Conservation (phyloP, 1,140 invertebrate species). For the Drosophila sulfurigaster region DNA sequence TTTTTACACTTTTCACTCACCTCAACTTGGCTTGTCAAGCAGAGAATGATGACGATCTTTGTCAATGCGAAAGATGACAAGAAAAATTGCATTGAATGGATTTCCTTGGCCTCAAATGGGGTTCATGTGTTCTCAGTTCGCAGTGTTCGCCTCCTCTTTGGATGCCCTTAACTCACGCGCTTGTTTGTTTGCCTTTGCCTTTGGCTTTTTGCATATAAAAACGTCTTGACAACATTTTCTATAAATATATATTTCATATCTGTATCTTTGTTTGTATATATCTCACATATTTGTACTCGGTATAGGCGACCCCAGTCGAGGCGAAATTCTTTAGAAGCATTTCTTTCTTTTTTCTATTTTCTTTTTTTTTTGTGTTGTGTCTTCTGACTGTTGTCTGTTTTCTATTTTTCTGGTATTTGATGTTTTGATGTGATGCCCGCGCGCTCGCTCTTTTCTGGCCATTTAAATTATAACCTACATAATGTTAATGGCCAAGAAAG, state of each 20-base stretch:
- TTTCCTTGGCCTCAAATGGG: conserved; percentile 51
- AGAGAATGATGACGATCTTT: conserved; percentile 16
- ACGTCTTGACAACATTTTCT: conserved; percentile 70
- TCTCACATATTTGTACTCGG: conserved; percentile 21
- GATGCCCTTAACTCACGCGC: conserved; percentile 48
- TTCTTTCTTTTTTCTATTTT: conserved; percentile 37
- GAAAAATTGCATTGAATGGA: conserved; percentile 34
- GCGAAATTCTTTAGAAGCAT: conserved; percentile 74
- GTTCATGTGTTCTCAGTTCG: conserved; percentile 3
- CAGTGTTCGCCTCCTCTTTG: not conserved
- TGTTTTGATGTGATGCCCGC: conserved; percentile 60
- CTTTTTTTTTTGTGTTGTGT: not conserved
- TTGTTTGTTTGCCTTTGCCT: conserved; percentile 29
- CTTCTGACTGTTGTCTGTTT: conserved; percentile 11
- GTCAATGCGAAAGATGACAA: conserved; percentile 17
- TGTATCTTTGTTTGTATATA: conserved; percentile 42
- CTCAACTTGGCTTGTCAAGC: not conserved
- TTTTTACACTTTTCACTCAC: conserved; percentile 5
- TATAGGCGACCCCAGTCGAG: conserved; percentile 74
- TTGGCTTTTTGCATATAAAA: conserved; percentile 35
- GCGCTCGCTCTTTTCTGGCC: conserved; percentile 45
- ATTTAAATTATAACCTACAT: conserved; percentile 83
- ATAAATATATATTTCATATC: conserved; percentile 66
- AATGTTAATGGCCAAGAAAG: conserved; percentile 78
- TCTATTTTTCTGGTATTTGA: conserved; percentile 45